Base-by-base conservation (phyloP, 2,888 invertebrate genomes). In the Heteromurus nitidus region DNA sequence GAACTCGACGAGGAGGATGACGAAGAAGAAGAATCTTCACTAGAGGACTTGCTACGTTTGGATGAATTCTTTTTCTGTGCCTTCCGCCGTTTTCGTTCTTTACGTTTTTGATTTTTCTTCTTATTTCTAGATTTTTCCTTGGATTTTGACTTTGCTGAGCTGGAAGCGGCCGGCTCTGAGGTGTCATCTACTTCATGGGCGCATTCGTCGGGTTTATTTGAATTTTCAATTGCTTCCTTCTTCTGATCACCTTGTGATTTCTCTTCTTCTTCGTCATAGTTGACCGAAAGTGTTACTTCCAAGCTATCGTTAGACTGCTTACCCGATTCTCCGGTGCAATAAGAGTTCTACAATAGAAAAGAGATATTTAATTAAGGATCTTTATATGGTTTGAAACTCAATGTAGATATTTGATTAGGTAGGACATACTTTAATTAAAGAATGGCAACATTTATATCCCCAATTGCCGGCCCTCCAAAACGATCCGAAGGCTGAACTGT, bases 401-500 rank as follows among this genome's bases (percentile, higher is more conserved):
- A 36, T 13, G 13, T 36, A 36, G 36, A 13, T 9, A 36, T 36
- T 36, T 13, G 13, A 36, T 36, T 36, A 36, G 36, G 13, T 36
- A 36, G 36, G 36, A 36, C 36, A 42, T 82, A 86, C 86, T 68
- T 70, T 60, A 9, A 99, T 92, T 84, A 94, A 94, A 0, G 96
- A 96, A 89, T 97, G 94, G 89, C 99, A 99, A 88, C 99, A 99
- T 88, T 95, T 94, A 90, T 94, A 99, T 0, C 99, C 99, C 99
- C 99, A 99, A 82, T 93, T 92, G 0, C 97, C 97, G 68, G 93
- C 93, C 87, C 92, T 92, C 98, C 99, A 99, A 89, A 92, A 98
- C 0, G 98, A 98, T 2, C 99, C 99, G 95, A 96, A 99, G 5
- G 99, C 95, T 0, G 94, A 93, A 0, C 94, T 95, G 89, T 99